phyloP scores from a whole-genome alignment of 2,113 vertebrate genomes.

The Chrysochloris asiatica region DNA sequence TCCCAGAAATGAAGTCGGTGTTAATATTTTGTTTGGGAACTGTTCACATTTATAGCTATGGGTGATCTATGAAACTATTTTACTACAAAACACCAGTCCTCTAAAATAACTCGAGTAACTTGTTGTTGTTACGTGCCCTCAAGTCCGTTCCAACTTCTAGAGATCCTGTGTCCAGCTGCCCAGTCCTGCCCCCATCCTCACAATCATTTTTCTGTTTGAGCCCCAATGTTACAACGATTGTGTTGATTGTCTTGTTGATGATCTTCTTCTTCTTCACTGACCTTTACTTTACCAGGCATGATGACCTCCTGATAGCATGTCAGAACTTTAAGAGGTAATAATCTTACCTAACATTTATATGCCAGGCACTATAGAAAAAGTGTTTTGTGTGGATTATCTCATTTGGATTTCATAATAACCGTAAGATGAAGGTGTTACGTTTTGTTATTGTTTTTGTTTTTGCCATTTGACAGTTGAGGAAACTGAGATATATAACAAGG shows the following conservation, averaged over 20 bases:
- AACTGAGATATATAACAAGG: background rate
- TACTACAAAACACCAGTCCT: background rate
- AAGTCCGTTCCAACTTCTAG: too few species aligned
- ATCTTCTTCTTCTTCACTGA: too few species aligned
- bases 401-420: constrained; percentile 28
- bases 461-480: background rate
- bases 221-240: too few species aligned
- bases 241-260: too few species aligned
- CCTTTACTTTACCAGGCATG: too few species aligned
- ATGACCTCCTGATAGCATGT: too few species aligned
- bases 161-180: too few species aligned
- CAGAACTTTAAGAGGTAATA: background rate
- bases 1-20: background rate
- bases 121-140: too few species aligned
- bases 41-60: background rate
- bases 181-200: too few species aligned
- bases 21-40: constrained; percentile 49
- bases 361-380: background rate
- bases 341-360: background rate
- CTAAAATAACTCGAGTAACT: background rate
- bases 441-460: too few species aligned
- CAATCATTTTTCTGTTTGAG: too few species aligned
- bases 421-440: constrained; percentile 6
- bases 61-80: constrained; percentile 13
- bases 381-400: background rate